Evolutionary conservation across 2,888 invertebrate genomes (phyloP), one percentile per base, ranked within the genome.

Genomic region (Rhagophthalmus giganteus): DNA sequence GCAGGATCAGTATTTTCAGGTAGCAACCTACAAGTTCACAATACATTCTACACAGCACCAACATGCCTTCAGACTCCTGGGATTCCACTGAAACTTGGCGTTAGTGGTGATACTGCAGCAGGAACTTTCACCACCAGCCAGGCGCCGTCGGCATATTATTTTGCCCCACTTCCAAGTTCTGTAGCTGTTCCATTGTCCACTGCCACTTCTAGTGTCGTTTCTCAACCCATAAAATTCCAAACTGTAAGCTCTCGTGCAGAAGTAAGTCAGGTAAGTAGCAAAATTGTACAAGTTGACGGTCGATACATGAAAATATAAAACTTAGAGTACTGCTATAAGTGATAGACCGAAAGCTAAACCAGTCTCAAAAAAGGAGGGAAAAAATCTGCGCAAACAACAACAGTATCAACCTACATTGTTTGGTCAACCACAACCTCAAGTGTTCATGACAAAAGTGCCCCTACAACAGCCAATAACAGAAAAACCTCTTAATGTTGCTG

Each of bases 301-400:
- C n/a, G 10, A 28, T 9, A 28, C 32, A 4, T 13, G 8, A n/a
- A 33, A 33, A 24, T 14, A 9, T 20, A 9, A 42, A 48, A 49
- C 59, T 35, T 76, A 86, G 77, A 84, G 82, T 67, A 87, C 87
- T 50, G 86, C 88, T 57, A 87, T 90, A 65, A 88, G 88, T 76
- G 90, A 91, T 75, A 83, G 90, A 65, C 88, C 89, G 50, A 90
- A 89, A 74, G 89, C 86, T 31, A 91, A 90, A 74, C 85, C 88
- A 28, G 84, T 84, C 39, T 84, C 87, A 38, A 88, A 90, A 72
- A 90, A 89, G 72, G 89, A 88, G 70, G 83, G 85, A 37, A 89
- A 89, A 74, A 85, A 83, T 69, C 78, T 82, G 54, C 81, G 86
- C 62, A 88, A 88, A 63, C 77, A 77, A 60, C 73, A 73, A 46